Conservation (phyloP, 2,113 vertebrate genomes). For the Pelusios castaneus region DNA sequence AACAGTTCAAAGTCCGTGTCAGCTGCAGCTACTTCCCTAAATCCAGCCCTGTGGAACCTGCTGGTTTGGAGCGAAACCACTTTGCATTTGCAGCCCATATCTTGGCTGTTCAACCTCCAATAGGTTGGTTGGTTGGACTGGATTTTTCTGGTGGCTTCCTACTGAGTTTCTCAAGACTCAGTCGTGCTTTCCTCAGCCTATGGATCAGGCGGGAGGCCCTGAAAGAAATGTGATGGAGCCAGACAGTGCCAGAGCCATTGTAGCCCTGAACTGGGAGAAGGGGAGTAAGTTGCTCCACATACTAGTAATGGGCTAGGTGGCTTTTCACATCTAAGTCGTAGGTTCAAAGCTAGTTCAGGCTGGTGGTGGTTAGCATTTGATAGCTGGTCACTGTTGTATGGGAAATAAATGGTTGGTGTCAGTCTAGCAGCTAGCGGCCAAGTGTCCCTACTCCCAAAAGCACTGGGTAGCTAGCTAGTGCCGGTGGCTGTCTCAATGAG, state of each 20-base stretch:
- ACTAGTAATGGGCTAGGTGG: neutral
- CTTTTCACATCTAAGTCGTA: neutral
- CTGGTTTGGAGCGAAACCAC: neutral
- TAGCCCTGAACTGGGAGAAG: fast-evolving
- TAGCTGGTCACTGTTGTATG: neutral
- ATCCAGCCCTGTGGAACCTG: neutral
- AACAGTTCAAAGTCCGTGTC: neutral
- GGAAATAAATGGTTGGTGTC: neutral
- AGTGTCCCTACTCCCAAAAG: fast-evolving
- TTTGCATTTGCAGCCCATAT: neutral
- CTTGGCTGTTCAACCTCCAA: neutral
- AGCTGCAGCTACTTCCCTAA: neutral
- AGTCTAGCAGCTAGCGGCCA: neutral
- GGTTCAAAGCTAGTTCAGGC: neutral
- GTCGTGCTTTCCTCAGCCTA: neutral
- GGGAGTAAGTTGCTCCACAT: fast-evolving
- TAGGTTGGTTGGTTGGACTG: neutral
- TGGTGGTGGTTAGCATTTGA: neutral
- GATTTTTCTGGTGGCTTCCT: neutral
- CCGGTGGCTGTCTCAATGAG: neutral
- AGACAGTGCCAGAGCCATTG: neutral
- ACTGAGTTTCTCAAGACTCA: neutral
- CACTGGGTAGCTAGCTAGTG: neutral
- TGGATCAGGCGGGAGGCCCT: neutral
- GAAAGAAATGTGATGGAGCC: neutral